Conservation (phyloP, 2,888 invertebrate species). For the Agrochola lychnidis region DNA sequence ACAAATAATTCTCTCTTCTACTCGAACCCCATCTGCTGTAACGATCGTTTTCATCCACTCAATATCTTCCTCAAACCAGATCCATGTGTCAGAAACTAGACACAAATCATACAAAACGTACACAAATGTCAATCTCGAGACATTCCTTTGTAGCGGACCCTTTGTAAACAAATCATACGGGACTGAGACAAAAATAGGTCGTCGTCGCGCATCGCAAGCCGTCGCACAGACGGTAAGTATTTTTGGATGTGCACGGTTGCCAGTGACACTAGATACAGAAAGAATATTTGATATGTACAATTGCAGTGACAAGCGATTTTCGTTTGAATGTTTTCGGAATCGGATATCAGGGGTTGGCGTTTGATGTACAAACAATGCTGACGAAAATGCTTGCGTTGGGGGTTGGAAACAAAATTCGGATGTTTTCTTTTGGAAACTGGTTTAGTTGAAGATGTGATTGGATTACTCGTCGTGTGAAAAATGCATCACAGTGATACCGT, state of each 20-base stretch:
- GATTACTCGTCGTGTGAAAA: background rate
- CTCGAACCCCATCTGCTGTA: conserved; percentile 9
- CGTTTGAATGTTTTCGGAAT: conserved; percentile 15
- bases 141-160: conserved; percentile 72
- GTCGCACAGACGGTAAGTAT: conserved; percentile 73
- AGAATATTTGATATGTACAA: conserved; percentile 57
- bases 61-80: conserved; percentile 39
- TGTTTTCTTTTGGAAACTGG: background rate
- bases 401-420: background rate
- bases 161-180: conserved; percentile 79
- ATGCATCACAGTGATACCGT: background rate
- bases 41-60: conserved; percentile 26
- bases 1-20: conserved; percentile 1
- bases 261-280: conserved; percentile 67
- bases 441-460: background rate
- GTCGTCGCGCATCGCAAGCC: conserved; percentile 67
- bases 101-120: conserved; percentile 52
- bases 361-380: conserved; percentile 27
- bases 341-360: conserved; percentile 16
- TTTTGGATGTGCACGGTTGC: conserved; percentile 77
- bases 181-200: conserved; percentile 74
- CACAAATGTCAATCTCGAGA: conserved; percentile 60
- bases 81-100: conserved; percentile 42
- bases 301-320: conserved; percentile 48
- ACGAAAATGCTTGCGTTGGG: conserved; percentile 11